Evolutionary conservation across 2,888 invertebrate genomes (phyloP).

Genomic region (Lithodes maja): DNA sequence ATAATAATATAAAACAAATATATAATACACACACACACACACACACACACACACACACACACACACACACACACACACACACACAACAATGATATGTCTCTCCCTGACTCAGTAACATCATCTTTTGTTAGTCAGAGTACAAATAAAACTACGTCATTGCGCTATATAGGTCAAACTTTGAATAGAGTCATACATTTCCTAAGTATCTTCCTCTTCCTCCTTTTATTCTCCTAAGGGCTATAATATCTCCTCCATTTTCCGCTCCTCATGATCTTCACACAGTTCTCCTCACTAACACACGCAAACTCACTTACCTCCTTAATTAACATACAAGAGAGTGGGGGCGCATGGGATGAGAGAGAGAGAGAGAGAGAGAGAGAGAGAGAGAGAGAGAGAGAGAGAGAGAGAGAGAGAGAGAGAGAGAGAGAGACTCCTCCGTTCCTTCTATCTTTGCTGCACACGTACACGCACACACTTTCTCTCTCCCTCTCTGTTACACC

Average conservation of each 20-base stretch:
- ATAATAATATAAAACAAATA: too few species aligned
- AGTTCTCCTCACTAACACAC: neutral
- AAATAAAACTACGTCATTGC: too few species aligned
- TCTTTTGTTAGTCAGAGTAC: neutral
- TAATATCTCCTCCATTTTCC: too few species aligned
- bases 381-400: neutral
- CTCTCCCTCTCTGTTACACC: too few species aligned
- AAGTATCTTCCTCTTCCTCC: neutral
- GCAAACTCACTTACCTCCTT: neutral
- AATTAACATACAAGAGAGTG: neutral
- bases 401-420: neutral
- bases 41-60: conserved; percentile 24
- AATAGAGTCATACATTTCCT: too few species aligned
- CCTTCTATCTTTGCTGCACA: too few species aligned
- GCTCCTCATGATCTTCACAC: neutral
- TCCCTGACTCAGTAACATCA: neutral
- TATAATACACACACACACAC: conserved; percentile 13
- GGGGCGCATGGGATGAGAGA: neutral
- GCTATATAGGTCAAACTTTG: too few species aligned
- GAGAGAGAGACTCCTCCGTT: neutral
- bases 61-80: conserved; percentile 29
- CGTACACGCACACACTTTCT: too few species aligned
- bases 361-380: neutral
- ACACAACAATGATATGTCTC: neutral
- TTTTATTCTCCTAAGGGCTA: too few species aligned